phyloP scores from a whole-genome alignment of 2,113 vertebrate species.

The Brachionichthys hirsutus region DNA sequence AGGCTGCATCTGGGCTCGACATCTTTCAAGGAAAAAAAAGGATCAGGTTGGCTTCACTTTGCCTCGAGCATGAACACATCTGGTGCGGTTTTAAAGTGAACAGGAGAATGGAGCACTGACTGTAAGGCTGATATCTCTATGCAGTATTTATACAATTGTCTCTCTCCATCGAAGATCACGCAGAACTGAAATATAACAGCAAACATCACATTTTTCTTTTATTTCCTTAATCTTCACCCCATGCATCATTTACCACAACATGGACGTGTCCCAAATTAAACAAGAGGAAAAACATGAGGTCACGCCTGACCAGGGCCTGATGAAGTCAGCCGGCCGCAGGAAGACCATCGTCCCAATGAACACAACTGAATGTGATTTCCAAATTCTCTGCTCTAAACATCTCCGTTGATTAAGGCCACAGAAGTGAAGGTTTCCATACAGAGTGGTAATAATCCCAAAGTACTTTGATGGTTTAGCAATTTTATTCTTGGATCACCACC shows the following conservation, averaged over 20 bases:
- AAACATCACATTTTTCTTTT: constrained; percentile 39
- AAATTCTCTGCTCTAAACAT: constrained; percentile 18
- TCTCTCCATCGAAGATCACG: constrained; percentile 38
- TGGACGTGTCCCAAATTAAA: constrained; percentile 56
- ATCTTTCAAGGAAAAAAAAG: constrained; percentile 40
- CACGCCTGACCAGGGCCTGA: constrained; percentile 7
- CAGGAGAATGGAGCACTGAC: constrained; percentile 46
- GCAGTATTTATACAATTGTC: constrained; percentile 43
- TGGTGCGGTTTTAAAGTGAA: constrained; percentile 55
- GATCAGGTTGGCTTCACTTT: constrained; percentile 51
- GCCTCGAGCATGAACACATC: constrained; percentile 56
- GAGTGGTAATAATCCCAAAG: constrained; percentile 5
- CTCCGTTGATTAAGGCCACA: not conserved
- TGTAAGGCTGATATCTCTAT: constrained; percentile 47
- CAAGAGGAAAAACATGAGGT: constrained; percentile 28
- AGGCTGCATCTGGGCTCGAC: constrained; percentile 28
- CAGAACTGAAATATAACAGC: constrained; percentile 50
- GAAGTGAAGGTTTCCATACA: not conserved
- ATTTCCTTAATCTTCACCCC: constrained; percentile 41
- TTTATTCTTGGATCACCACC: constrained; percentile 32
- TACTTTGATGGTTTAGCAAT: constrained; percentile 27
- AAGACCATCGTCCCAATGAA: constrained; percentile 2
- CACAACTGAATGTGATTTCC: constrained; percentile 3
- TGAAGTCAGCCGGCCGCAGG: constrained; percentile 33
- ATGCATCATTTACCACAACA: constrained; percentile 36